Evolutionary conservation across 2,888 invertebrate genomes (phyloP).

Genomic region (Psylliodes chrysocephalus): DNA sequence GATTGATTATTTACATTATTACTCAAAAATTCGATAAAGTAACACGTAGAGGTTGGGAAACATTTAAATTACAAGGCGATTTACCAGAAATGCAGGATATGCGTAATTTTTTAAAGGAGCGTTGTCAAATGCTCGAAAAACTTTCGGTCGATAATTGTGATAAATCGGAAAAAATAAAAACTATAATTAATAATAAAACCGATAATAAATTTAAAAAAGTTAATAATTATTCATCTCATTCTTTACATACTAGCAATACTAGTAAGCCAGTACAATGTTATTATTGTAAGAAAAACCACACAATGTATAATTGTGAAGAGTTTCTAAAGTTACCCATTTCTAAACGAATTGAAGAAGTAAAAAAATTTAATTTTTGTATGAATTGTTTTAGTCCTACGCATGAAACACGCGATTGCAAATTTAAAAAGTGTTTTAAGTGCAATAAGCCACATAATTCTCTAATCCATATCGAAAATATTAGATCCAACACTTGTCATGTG

Average conservation of each 20-base stretch:
- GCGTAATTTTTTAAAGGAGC: background rate
- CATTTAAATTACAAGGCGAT: background rate
- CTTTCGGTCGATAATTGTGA: background rate
- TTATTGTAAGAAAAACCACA: background rate
- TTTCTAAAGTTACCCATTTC: background rate
- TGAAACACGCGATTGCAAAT: background rate
- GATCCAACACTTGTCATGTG: too few species aligned
- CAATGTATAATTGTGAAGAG: background rate
- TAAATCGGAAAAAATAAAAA: background rate
- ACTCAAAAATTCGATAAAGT: slow-evolving; percentile 25
- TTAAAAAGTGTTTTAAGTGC: background rate
- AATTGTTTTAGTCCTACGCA: background rate
- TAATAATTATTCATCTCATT: too few species aligned
- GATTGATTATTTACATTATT: slow-evolving; percentile 36
- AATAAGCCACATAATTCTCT: background rate
- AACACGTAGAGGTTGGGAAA: slow-evolving; percentile 32
- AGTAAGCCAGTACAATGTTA: background rate
- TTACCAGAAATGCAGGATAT: background rate
- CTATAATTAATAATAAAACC: background rate
- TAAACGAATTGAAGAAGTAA: background rate
- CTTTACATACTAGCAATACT: background rate
- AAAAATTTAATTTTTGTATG: background rate
- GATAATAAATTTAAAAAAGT: background rate
- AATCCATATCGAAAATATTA: background rate
- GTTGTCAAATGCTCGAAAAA: background rate